phyloP scores from a whole-genome alignment of 2,888 invertebrate genomes.

The Chironomus riparius region DNA sequence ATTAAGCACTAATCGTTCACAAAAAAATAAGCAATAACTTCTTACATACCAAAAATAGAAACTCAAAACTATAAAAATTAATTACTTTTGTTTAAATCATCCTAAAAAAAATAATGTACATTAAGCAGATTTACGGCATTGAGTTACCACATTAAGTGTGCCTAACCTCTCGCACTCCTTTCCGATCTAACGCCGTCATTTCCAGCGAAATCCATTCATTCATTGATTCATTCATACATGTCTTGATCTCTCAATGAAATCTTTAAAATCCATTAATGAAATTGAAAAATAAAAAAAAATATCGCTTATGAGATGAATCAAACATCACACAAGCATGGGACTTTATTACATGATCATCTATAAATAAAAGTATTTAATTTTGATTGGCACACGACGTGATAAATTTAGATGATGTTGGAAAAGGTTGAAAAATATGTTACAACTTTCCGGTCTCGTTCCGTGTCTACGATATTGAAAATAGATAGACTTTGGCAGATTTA shows the following conservation, averaged over 20 bases:
- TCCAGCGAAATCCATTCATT: too few relatives aligned
- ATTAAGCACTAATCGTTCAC: too few relatives aligned
- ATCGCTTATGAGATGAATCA: not conserved
- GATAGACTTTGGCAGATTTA: not conserved
- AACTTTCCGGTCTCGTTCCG: slow-evolving; percentile 16
- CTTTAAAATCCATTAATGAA: slow-evolving; percentile 3
- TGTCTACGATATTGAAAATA: not conserved
- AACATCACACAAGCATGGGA: not conserved
- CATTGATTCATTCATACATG: not conserved
- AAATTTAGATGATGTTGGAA: not conserved
- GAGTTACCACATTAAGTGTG: not conserved
- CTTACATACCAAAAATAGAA: too few relatives aligned
- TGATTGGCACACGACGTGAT: not conserved
- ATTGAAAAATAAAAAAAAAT: not conserved
- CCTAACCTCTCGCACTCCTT: not conserved
- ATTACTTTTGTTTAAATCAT: too few relatives aligned
- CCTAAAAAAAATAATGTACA: too few relatives aligned
- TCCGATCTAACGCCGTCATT: too few relatives aligned
- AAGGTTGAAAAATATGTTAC: slow-evolving; percentile 5
- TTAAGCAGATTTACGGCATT: too few relatives aligned
- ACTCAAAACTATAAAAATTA: too few relatives aligned
- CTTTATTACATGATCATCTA: too few relatives aligned
- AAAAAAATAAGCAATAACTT: too few relatives aligned
- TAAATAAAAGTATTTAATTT: not conserved
- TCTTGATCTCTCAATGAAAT: not conserved